These are phyloP conservation scores for Euzetes globulus DNA, from an alignment of 2,888 invertebrate species.

Conservation along the genomic window DNA sequence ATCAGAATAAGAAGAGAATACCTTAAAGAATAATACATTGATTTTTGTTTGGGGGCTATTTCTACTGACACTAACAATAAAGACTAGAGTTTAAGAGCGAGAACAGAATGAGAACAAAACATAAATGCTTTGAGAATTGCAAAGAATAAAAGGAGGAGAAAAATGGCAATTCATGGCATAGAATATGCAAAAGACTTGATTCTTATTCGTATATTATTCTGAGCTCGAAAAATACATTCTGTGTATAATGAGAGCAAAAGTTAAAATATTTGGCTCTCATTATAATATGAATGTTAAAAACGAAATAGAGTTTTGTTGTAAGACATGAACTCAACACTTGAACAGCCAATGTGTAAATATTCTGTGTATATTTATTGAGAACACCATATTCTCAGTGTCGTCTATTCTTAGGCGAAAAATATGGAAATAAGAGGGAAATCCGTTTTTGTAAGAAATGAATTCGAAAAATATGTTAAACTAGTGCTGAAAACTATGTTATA, in stretches of 20 bases:
- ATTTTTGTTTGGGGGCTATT: not conserved
- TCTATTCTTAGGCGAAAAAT: not conserved
- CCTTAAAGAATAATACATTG: not conserved
- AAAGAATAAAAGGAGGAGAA: not conserved
- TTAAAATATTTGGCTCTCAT: too few species aligned
- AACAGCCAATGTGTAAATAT: too few species aligned
- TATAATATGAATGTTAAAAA: too few species aligned
- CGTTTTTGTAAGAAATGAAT: constrained; percentile 1
- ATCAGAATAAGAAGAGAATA: not conserved
- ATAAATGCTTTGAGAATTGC: not conserved
- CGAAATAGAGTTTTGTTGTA: too few species aligned
- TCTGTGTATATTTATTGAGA: too few species aligned
- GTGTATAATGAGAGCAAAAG: too few species aligned
- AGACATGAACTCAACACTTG: too few species aligned
- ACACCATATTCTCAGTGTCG: not conserved
- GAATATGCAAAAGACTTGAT: not conserved
- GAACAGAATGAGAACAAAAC: not conserved
- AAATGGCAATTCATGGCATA: not conserved
- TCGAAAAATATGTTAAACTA: constrained; percentile 20
- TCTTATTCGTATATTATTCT: not conserved
- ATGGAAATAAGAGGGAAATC: constrained; percentile 20
- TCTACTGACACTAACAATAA: not conserved
- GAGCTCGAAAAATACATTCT: too few species aligned
- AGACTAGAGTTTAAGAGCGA: not conserved
- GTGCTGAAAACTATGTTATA: not conserved